Conservation (phyloP, 2,113 vertebrate genomes). For the Otis tarda region DNA sequence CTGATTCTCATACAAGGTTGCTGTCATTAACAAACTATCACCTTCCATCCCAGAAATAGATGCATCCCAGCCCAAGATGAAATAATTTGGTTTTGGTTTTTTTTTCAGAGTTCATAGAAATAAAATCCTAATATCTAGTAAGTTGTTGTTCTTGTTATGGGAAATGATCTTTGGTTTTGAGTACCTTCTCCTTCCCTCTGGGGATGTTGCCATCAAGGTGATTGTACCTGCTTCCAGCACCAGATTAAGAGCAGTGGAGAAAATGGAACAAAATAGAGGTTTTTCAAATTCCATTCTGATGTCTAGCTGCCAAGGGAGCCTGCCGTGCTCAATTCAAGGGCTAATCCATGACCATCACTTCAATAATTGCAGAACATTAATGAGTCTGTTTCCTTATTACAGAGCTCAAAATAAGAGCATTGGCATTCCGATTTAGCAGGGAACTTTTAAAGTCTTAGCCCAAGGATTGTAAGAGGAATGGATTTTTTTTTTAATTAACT, state of each 20-base stretch:
- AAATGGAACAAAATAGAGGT: conserved; percentile 19
- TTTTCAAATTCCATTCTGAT: neutral
- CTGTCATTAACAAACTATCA: neutral
- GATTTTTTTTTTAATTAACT: conserved; percentile 63
- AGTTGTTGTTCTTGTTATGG: neutral
- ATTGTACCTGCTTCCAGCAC: conserved; percentile 28
- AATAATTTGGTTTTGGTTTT: neutral
- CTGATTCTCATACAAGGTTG: neutral
- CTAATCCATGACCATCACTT: conserved; percentile 28
- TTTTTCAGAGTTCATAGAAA: neutral
- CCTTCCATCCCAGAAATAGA: neutral
- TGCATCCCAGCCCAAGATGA: neutral
- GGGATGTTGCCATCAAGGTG: neutral
- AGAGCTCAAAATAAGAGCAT: conserved; percentile 45
- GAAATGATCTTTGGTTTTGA: neutral
- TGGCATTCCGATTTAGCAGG: conserved; percentile 51
- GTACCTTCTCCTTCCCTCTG: neutral
- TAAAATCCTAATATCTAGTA: neutral
- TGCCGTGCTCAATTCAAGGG: conserved; percentile 5
- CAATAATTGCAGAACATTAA: conserved; percentile 50
- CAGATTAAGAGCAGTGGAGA: neutral
- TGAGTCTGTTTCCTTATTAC: conserved; percentile 51
- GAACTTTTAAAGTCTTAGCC: conserved; percentile 54
- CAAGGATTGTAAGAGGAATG: conserved; percentile 39
- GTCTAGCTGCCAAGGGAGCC: neutral